phyloP scores from a whole-genome alignment of 1,140 invertebrate species.

The Ladona fulva region DNA sequence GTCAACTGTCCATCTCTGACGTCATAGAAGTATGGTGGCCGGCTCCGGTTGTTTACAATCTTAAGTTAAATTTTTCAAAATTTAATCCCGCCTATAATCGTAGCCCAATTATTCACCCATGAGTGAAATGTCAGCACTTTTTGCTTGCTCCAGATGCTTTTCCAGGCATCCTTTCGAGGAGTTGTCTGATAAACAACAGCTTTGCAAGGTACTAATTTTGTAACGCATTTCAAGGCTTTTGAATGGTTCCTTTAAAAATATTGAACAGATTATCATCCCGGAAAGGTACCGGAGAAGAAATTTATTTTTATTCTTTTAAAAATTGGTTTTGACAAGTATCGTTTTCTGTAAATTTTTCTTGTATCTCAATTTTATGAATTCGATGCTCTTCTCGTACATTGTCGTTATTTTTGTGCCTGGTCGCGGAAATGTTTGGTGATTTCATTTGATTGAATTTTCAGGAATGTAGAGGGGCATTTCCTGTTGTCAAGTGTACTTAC shows the following conservation, averaged over 20 bases:
- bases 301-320: too few relatives aligned
- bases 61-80: neutral
- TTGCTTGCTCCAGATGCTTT: slow-evolving; percentile 92
- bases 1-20: neutral
- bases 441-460: slow-evolving; percentile 39
- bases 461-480: slow-evolving; percentile 90
- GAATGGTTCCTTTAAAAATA: too few relatives aligned
- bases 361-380: slow-evolving; percentile 18
- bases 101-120: neutral
- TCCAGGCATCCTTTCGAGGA: slow-evolving; percentile 91
- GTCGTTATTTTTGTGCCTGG: slow-evolving; percentile 17
- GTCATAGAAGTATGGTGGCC: neutral
- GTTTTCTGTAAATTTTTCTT: slow-evolving; percentile 21
- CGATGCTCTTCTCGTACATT: neutral
- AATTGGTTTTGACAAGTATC: slow-evolving; percentile 18
- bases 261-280: slow-evolving; percentile 23
- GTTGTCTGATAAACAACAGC: slow-evolving; percentile 84
- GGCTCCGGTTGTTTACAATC: neutral
- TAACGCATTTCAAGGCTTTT: slow-evolving; percentile 20
- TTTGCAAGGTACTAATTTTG: slow-evolving; percentile 74
- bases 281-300: too few relatives aligned
- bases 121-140: slow-evolving; percentile 47
- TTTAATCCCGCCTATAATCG: neutral
- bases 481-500: slow-evolving; percentile 93
- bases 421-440: slow-evolving; percentile 20